Conservation (phyloP, 2,888 invertebrate species). For the Ennomos quercinarius region DNA sequence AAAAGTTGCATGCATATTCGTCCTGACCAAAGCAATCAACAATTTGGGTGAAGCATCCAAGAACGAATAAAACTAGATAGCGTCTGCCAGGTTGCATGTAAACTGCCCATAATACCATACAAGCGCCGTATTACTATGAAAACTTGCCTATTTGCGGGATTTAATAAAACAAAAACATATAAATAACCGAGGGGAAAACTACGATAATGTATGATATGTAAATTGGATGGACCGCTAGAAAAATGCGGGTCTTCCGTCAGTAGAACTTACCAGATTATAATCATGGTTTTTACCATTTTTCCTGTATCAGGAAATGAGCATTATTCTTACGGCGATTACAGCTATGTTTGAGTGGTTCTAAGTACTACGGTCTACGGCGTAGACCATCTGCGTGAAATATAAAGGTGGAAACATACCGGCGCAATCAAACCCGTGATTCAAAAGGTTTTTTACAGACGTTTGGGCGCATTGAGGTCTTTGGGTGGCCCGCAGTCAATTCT, state of each 20-base stretch:
- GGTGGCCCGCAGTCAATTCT: too few species aligned
- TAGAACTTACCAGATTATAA: conserved; percentile 24
- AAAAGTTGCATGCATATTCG: conserved; percentile 1
- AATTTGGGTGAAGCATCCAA: conserved; percentile 33
- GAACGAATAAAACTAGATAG: conserved; percentile 43
- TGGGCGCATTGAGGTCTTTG: too few species aligned
- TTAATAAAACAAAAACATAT: conserved; percentile 70
- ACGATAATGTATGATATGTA: conserved; percentile 60
- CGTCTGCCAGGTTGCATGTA: conserved; percentile 69
- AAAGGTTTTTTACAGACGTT: too few species aligned
- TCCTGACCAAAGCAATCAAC: conserved; percentile 25
- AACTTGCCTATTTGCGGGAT: conserved; percentile 73
- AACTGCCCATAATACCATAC: conserved; percentile 75
- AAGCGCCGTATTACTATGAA: conserved; percentile 68
- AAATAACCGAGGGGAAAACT: conserved; percentile 55
- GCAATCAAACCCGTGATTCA: too few species aligned
- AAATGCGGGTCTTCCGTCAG: conserved; percentile 32
- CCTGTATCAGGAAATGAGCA: too few species aligned
- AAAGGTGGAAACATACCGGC: too few species aligned
- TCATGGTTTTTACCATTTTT: conserved; percentile 1
- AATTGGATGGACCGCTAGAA: conserved; percentile 56
- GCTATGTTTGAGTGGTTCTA: too few species aligned
- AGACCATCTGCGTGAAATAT: too few species aligned
- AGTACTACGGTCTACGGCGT: too few species aligned
- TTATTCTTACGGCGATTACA: too few species aligned